Percentiles rank a stretch among this genome's conserved stretches.
Evolutionary conservation across 2,888 invertebrate species (phyloP).

Genomic region (Ophion ventricosus): DNA sequence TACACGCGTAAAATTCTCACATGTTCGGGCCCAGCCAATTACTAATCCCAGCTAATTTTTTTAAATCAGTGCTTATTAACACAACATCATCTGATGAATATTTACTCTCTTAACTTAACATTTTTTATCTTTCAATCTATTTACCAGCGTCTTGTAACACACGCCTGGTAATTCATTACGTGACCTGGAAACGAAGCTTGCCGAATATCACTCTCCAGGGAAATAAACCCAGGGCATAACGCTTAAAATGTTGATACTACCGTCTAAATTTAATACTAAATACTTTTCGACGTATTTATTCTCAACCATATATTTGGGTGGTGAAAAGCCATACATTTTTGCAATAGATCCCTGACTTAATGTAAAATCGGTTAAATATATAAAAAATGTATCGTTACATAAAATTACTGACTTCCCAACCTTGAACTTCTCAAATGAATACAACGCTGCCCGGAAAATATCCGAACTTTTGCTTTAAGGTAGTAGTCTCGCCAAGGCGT

Average conservation of each 20-base stretch:
- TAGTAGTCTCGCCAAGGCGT: no score
- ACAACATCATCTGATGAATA: not conserved
- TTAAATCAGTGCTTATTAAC: no score
- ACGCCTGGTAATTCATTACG: conserved; percentile 28
- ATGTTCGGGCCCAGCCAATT: conserved; percentile 2
- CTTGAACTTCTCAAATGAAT: no score
- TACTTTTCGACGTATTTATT: not conserved
- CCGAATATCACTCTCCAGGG: not conserved
- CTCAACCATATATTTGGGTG: not conserved
- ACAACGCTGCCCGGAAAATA: no score
- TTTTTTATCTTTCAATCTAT: not conserved
- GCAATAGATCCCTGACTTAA: no score
- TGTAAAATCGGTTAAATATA: no score
- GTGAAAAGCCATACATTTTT: no score
- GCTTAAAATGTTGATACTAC: not conserved
- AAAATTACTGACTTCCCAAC: no score
- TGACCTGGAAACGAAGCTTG: conserved; percentile 31
- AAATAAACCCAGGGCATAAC: not conserved
- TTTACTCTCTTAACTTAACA: not conserved
- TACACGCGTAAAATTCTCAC: conserved; percentile 20
- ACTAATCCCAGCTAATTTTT: not conserved
- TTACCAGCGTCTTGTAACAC: conserved; percentile 25
- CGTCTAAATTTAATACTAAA: not conserved
- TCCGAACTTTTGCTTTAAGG: no score
- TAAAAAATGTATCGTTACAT: no score